Evolutionary conservation across 1,140 invertebrate genomes (phyloP), one percentile per base, ranked within the genome.

Genomic region (Drosophila tsacasi): DNA sequence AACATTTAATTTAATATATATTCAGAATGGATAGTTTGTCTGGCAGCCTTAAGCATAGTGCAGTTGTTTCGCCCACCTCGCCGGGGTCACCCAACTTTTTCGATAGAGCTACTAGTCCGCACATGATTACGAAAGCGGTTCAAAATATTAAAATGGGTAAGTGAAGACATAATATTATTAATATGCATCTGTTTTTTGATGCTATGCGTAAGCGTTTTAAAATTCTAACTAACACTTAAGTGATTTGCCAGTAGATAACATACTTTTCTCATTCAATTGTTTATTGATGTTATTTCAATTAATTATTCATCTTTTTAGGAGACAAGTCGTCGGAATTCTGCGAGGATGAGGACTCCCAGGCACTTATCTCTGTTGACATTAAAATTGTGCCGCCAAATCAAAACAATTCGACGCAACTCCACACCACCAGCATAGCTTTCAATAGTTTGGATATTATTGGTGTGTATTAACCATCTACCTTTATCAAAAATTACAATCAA

Each of bases 361-460:
- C 97, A 0, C 93, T 99, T 4, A 99, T 99, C 21, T 95, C 95
- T 0, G 93, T 98, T 5, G 97, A 99, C 72, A 93, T 98, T 13
- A 93, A 97, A 49, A 95, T 98, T 8, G 95, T 95, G 63, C 92
- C 93, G n/a, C 93, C 92, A 32, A 93, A 94, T 1, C 76, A 82
- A 1, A 71, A 73, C 3, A 96, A 97, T 86, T 94, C 95, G 54
- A 55, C 65, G n/a, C 72, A 68, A 27, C 91, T 97, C 23, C 95
- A 96, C 66, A 96, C 97, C 42, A 96, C 97, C 0, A 97, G 97
- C 85, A 96, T 99, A 76, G 95, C 98, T 61, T 99, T 99, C 81
- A 99, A 99, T 89, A 98, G 97, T 93, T 94, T 99, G 59, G 98
- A 99, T 93, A 97, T 99, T 40, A 98, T 99, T 79, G 96, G 96